Evolutionary conservation across 2,888 invertebrate species (phyloP).

Genomic region (Trichopoda pennipes): DNA sequence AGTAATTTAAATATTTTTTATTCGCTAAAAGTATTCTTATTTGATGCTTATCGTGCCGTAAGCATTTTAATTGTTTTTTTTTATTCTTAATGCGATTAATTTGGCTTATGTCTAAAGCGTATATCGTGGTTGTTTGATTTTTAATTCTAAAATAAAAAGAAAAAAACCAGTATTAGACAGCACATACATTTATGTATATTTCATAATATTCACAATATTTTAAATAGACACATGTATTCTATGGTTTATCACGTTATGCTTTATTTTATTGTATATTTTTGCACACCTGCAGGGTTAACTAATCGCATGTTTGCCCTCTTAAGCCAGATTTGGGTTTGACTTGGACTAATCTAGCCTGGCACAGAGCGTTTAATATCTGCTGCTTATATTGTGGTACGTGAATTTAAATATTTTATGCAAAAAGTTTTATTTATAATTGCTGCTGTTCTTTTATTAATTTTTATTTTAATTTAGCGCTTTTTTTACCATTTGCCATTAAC

Average conservation of each 20-base stretch:
- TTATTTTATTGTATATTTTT: conserved; percentile 42
- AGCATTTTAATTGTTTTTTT: not conserved
- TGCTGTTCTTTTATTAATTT: conserved; percentile 45
- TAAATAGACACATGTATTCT: conserved; percentile 33
- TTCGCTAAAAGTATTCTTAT: not conserved
- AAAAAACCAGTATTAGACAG: not conserved
- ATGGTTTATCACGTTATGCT: conserved; percentile 30
- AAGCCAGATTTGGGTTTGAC: conserved; percentile 24
- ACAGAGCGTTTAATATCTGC: not conserved
- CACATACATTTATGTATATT: not conserved
- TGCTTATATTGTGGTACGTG: conserved; percentile 37
- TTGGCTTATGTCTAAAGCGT: conserved; percentile 35
- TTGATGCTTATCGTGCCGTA: conserved; percentile 8
- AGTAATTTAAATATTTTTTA: no score
- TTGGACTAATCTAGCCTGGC: conserved; percentile 24
- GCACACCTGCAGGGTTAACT: conserved; percentile 64
- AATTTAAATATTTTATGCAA: conserved; percentile 5
- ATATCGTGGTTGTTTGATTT: conserved; percentile 43
- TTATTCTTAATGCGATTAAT: conserved; percentile 19
- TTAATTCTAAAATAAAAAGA: not conserved
- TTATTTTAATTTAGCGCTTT: conserved; percentile 45
- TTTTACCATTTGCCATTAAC: conserved; percentile 6
- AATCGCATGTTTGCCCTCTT: conserved; percentile 49
- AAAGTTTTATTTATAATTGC: conserved; percentile 15
- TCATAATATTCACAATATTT: conserved; percentile 23